phyloP scores from a whole-genome alignment of 64 coral and sea anemone genomes.

The Stichodactyla helianthus region DNA sequence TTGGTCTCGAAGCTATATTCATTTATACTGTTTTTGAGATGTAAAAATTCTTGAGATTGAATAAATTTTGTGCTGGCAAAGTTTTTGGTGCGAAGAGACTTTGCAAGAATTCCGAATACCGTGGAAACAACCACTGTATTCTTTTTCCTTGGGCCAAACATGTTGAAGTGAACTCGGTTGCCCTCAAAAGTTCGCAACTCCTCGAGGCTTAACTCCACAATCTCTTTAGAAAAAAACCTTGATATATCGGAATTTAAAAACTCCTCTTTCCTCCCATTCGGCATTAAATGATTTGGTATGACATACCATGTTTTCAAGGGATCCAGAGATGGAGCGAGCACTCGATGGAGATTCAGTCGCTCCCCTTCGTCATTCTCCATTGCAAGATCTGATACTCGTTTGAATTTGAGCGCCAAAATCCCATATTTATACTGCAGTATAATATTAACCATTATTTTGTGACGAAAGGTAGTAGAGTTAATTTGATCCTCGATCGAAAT shows the following conservation, averaged over 20 bases:
- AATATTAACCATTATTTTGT: neutral
- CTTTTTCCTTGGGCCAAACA: neutral
- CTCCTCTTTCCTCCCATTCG: neutral
- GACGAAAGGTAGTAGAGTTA: neutral
- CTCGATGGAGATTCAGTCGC: neutral
- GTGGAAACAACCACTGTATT: neutral
- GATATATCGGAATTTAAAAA: neutral
- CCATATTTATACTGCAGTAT: neutral
- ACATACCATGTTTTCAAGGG: neutral
- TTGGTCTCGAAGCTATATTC: neutral
- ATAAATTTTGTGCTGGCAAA: neutral
- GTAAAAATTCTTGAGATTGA: neutral
- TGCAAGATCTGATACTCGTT: neutral
- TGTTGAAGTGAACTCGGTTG: neutral
- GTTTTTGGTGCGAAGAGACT: neutral
- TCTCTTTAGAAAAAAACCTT: neutral
- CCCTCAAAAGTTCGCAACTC: neutral
- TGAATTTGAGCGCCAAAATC: neutral
- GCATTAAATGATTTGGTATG: neutral
- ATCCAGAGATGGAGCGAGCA: neutral
- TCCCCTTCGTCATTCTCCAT: neutral
- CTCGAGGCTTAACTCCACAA: neutral
- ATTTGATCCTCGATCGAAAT: neutral
- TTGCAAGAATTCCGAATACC: neutral
- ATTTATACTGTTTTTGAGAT: neutral